Conservation (phyloP, 92 coral and sea anemone species). For the Bergia puertoricense region DNA sequence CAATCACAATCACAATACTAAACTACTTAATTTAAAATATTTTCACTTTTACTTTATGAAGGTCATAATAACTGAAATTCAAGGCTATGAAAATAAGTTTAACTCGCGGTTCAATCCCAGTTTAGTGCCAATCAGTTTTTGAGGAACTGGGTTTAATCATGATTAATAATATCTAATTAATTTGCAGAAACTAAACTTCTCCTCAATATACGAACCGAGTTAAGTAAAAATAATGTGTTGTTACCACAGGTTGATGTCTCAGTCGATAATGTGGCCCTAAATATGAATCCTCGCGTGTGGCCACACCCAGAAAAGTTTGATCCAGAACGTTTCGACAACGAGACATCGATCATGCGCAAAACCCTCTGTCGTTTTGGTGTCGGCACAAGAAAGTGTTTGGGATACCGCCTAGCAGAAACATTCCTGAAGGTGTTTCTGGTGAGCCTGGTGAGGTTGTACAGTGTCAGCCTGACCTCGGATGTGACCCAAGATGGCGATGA, state of each 20-base stretch:
- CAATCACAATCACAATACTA: too few species aligned
- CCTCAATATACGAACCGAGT: too few species aligned
- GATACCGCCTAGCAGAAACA: conserved; percentile 75
- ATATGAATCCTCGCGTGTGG: conserved; percentile 70
- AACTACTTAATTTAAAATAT: too few species aligned
- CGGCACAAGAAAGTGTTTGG: conserved; percentile 73
- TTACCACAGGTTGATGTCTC: conserved; percentile 62
- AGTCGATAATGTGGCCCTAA: conserved; percentile 67
- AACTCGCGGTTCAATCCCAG: too few species aligned
- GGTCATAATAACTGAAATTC: too few species aligned
- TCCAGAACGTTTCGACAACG: conserved; percentile 72
- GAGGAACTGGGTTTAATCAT: too few species aligned
- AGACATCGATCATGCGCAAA: conserved; percentile 78
- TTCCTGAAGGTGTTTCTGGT: conserved; percentile 65
- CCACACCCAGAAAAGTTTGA: conserved; percentile 57
- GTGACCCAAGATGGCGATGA: conserved; percentile 68
- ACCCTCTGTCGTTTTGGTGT: conserved; percentile 75
- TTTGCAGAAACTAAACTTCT: too few species aligned
- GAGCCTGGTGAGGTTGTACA: conserved; percentile 32
- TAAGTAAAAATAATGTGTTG: neutral
- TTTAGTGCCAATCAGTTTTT: too few species aligned
- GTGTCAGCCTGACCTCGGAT: conserved; percentile 53
- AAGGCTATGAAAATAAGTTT: too few species aligned
- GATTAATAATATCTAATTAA: too few species aligned
- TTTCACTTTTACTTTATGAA: too few species aligned